Evolutionary conservation across 2,797 vertebrate genomes (phyloP), one percentile per base, ranked within the genome.

Genomic region (Sandelia bainsii): DNA sequence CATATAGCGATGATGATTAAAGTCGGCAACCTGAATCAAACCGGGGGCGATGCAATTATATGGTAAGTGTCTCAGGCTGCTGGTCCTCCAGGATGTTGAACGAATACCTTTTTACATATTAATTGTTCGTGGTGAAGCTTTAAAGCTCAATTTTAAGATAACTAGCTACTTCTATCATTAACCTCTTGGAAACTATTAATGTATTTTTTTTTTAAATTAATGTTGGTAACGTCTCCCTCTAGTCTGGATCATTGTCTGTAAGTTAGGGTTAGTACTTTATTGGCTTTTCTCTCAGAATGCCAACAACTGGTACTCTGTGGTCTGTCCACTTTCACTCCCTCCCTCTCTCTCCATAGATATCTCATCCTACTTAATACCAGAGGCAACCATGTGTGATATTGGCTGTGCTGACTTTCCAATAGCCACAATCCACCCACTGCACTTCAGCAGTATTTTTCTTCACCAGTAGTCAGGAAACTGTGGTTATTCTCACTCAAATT

Each of bases 341-440:
- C 46, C 51, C 42, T 68, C 72, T 57, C 72, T 48, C 51, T 72
- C 76, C 52, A 65, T 70, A 79, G 79, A 81, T 83, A 87, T 80
- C 74, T 82, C 77, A 79, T 83, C 80, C 81, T 74, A 68, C 78
- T 87, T 91, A 88, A 89, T 89, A 72, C 82, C 82, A 74, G 74
- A 85, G 73, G 54, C 88, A 91, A 77, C 77, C 88, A 90, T 82
- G 86, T 92, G 89, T 90, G 86, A 89, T 87, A 92, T 90, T 91
- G 88, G 82, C 80, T 88, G 76, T 77, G 72, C 84, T 51, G 82
- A 67, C 54, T 81, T 79, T 76, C 76, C 83, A 77, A 60, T 82
- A 66, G 69, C 75, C 62, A 40, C 66, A 17, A 80, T 82, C 75
- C 83, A 83, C 79, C 77, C 76, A 70, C 68, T 75, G 73, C 80